phyloP scores from a whole-genome alignment of 2,113 vertebrate species.

The Orthonyx spaldingii region DNA sequence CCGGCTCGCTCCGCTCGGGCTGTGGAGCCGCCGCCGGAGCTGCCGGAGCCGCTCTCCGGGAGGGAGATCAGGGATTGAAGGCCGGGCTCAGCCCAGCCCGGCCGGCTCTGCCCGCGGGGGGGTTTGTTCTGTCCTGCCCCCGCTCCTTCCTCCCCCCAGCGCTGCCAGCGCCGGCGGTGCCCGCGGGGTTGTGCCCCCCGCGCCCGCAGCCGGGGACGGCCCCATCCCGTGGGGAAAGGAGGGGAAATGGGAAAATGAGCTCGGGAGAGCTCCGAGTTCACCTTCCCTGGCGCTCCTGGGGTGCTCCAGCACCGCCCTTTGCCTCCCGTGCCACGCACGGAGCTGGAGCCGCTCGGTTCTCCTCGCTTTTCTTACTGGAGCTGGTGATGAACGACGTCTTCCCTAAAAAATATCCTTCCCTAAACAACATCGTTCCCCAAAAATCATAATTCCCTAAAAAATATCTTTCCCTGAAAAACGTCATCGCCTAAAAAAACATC shows the following conservation, averaged over 20 bases:
- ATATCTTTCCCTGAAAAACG: no score
- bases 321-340: accelerated
- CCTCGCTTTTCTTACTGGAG: no score
- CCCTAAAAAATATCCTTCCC: background rate
- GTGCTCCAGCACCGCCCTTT: background rate
- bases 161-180: accelerated
- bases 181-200: accelerated
- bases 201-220: background rate
- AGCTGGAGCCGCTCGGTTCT: background rate
- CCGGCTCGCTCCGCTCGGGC: background rate
- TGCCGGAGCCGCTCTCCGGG: background rate
- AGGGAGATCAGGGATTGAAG: background rate
- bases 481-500: no score
- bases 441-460: no score
- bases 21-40: background rate
- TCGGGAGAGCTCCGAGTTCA: accelerated
- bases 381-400: no score
- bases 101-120: background rate
- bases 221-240: accelerated
- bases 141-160: background rate
- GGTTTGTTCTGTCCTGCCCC: background rate
- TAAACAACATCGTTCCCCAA: no score
- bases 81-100: background rate
- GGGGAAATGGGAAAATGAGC: accelerated
- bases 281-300: accelerated